These are phyloP conservation scores for Glossosoma conforme DNA, from an alignment of 1,140 invertebrate genomes.

Conservation along the genomic window DNA sequence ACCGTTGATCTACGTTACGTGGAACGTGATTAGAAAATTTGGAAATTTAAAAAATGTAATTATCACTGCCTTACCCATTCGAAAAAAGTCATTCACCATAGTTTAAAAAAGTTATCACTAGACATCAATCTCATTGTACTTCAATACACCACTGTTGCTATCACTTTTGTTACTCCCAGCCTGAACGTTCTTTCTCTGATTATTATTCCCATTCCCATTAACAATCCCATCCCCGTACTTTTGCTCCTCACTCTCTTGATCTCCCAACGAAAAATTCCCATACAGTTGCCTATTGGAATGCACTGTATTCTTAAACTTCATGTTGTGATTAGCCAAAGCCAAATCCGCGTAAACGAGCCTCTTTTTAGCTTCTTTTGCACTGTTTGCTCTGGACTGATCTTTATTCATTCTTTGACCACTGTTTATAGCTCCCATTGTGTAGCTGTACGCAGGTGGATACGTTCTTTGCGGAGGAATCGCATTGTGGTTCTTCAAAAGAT, in stretches of 20 bases:
- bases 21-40: no score
- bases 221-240: constrained; percentile 38
- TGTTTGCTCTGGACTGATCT: constrained; percentile 31
- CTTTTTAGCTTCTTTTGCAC: constrained; percentile 49
- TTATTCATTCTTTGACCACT: constrained; percentile 13
- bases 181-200: constrained; percentile 38
- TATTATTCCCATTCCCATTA: constrained; percentile 35
- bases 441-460: constrained; percentile 39
- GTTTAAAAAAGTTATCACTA: constrained; percentile 41
- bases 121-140: constrained; percentile 78
- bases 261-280: constrained; percentile 45
- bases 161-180: constrained; percentile 35
- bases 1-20: no score
- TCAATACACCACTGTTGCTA: constrained; percentile 69
- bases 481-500: constrained; percentile 46
- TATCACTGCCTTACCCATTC: background rate
- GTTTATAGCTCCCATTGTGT: constrained; percentile 39
- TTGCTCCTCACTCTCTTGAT: constrained; percentile 31
- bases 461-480: constrained; percentile 44
- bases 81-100: background rate
- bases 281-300: constrained; percentile 53
- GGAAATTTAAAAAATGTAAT: no score
- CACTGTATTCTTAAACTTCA: constrained; percentile 53
- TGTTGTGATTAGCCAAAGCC: constrained; percentile 50
- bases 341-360: constrained; percentile 50